A percentile compares a stretch with the other conserved stretches of the same genome.
These are phyloP conservation scores for Fukomys damarensis DNA, from an alignment of 2,113 vertebrate species.

Conservation along the genomic window DNA sequence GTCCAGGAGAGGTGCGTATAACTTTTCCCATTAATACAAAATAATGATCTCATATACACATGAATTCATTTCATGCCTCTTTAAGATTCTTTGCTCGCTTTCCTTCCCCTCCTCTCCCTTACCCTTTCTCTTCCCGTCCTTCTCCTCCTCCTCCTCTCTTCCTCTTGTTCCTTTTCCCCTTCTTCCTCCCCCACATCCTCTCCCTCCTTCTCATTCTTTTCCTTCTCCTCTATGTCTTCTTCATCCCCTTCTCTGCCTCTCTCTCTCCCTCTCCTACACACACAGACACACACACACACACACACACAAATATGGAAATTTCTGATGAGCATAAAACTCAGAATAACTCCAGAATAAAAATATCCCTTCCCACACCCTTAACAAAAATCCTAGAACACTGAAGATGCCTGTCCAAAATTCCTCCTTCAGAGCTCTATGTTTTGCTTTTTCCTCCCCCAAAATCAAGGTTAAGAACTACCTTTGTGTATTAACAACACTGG, in stretches of 20 bases:
- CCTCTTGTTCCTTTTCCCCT: neutral
- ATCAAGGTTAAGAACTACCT: neutral
- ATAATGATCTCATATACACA: neutral
- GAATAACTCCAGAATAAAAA: conserved; percentile 49
- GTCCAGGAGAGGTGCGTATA: neutral
- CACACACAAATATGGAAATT: neutral
- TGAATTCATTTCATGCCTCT: conserved; percentile 24
- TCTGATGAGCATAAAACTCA: neutral
- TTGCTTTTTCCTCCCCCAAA: conserved; percentile 39
- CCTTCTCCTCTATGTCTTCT: neutral
- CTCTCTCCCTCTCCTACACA: neutral
- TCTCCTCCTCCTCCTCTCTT: neutral
- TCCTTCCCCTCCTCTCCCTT: neutral
- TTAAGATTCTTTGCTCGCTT: neutral
- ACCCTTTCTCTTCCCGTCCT: neutral
- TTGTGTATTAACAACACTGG: neutral
- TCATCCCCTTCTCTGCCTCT: neutral
- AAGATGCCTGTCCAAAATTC: neutral
- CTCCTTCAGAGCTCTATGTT: neutral
- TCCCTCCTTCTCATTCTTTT: rapidly evolving
- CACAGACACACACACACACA: neutral
- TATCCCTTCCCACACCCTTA: neutral
- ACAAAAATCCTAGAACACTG: neutral
- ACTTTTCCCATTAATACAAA: conserved; percentile 55
- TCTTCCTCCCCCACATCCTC: neutral